Evolutionary conservation across 1,140 invertebrate species (phyloP), one percentile per base, ranked within the genome.

Genomic region (Marisa cornuarietis): DNA sequence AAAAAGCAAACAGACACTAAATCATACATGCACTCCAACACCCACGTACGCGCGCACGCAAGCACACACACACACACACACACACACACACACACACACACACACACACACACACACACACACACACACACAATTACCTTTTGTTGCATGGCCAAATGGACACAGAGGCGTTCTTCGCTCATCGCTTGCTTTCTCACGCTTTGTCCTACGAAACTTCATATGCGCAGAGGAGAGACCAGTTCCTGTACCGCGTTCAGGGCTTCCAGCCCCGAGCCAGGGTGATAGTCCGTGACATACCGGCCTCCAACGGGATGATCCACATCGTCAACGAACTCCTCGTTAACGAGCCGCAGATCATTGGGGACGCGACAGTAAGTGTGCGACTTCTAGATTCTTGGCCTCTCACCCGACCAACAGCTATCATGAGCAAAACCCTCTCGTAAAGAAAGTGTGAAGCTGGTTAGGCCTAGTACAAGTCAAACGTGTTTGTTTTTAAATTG

Each of bases 281-380:
- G 4, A 18, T 88, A 14, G 81, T 81, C 42, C 79, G 82, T 20
- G 83, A 90, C 63, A 81, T 88, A 16, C 52, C 80, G 14, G 88
- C 88, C 42, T 83, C 87, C 31, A 90, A 90, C 85, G 89, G 89
- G 14, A 82, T 90, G 24, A 89, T 90, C 26, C 89, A 90, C 73
- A 81, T 90, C 5, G 85, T 87, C 14, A 84, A 86, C 72, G 84
- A 83, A 20, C 75, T 90, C 24, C 68, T 90, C 63, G 86, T 79
- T 6, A 86, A 83, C 31, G 26, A 82, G 7, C 84, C 89, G 18
- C 77, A 83, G 18, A 80, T 85, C 42, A 52, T 71, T n/a, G 87
- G 87, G 16, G 73, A 87, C 49, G 65, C 61, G 49, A n/a, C 80
- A 78, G 88, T 90, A 84, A 58, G 80, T 77, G n/a, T 62, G 52